Percentiles rank a stretch among this genome's conserved stretches.
Evolutionary conservation across 2,797 vertebrate genomes (phyloP).

Genomic region (Holocentrus rufus): DNA sequence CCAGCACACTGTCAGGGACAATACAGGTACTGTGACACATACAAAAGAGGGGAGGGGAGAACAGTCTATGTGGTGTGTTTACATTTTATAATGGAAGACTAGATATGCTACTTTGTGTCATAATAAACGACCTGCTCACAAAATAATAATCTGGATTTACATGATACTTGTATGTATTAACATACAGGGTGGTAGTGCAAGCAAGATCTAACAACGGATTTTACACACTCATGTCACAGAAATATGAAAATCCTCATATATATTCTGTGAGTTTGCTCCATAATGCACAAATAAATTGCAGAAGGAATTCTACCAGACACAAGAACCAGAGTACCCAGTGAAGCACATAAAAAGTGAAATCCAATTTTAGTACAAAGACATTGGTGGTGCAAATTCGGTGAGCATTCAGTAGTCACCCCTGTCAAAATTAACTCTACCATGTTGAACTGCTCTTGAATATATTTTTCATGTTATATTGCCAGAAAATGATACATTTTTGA

Average conservation of each 20-base stretch:
- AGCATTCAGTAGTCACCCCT: not conserved
- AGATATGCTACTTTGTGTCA: not conserved
- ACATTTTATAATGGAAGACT: not conserved
- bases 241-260: conserved; percentile 17
- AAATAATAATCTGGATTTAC: not conserved
- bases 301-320: conserved; percentile 19
- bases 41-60: conserved; percentile 32
- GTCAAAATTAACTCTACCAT: conserved; percentile 2
- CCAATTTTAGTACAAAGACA: not conserved
- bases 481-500: too few relatives aligned
- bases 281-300: conserved; percentile 31
- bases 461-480: too few relatives aligned
- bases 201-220: conserved; percentile 4
- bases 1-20: conserved; percentile 25
- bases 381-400: not conserved
- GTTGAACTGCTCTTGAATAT: not conserved
- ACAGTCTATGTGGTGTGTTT: conserved; percentile 1
- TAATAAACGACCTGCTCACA: conserved; percentile 4
- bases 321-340: conserved; percentile 10
- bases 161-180: conserved; percentile 3
- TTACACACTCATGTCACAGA: not conserved
- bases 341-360: not conserved
- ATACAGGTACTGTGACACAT: conserved; percentile 40
- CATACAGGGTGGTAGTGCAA: not conserved
- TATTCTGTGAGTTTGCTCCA: conserved; percentile 18